Percentiles rank a stretch among this genome's conserved stretches.
Conservation (phyloP, 2,888 invertebrate genomes). For the Lasioglossum leucozonium region DNA sequence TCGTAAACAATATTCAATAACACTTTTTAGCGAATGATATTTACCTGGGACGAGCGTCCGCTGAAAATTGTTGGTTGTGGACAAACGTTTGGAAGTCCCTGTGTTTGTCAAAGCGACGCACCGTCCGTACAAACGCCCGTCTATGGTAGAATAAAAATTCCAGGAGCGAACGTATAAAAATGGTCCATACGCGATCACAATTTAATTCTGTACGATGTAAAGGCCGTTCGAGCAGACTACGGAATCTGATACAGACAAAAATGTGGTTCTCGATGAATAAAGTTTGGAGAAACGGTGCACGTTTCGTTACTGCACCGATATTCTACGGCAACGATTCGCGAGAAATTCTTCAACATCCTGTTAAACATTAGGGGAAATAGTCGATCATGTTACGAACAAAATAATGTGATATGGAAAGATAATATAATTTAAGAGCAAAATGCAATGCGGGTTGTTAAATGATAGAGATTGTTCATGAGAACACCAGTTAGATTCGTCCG, state of each 20-base stretch:
- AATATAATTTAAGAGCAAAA: not conserved
- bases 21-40: constrained; percentile 28
- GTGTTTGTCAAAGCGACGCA: constrained; percentile 27
- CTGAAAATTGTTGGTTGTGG: constrained; percentile 36
- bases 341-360: not conserved
- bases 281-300: not conserved
- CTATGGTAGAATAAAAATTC: constrained; percentile 26
- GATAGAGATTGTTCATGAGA: not conserved
- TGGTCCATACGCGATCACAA: not conserved
- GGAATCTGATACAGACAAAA: not conserved
- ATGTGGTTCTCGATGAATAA: not conserved
- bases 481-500: not conserved
- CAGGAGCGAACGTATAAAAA: constrained; percentile 33
- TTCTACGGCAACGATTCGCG: not conserved
- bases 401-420: no score
- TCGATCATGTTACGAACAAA: not conserved
- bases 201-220: constrained; percentile 1
- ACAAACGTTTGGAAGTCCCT: constrained; percentile 26
- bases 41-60: constrained; percentile 17
- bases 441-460: not conserved
- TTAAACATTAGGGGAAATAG: not conserved
- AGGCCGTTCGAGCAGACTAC: not conserved
- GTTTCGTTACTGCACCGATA: not conserved
- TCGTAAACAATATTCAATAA: constrained; percentile 30
- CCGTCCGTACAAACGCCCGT: constrained; percentile 3